A percentile compares a stretch with the other conserved stretches of the same genome.
Conservation (phyloP, 2,113 vertebrate species). For the Cathartes aura region DNA sequence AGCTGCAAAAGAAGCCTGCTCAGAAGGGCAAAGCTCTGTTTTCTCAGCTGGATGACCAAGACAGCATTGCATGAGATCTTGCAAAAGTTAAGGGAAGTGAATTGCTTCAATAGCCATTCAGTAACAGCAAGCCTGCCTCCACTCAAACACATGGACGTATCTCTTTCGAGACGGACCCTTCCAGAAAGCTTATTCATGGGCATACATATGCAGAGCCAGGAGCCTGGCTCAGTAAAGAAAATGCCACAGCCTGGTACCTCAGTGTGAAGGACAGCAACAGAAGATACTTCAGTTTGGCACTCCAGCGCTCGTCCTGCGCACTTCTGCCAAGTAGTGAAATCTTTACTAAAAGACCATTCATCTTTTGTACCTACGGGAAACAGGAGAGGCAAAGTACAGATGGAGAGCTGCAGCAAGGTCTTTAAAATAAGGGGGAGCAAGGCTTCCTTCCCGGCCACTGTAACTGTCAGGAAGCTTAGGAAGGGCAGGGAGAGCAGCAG, state of each 20-base stretch:
- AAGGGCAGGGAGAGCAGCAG: background rate
- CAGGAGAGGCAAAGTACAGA: background rate
- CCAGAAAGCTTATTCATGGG: background rate
- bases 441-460: background rate
- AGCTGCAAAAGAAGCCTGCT: background rate
- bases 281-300: background rate
- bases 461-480: background rate
- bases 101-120: background rate
- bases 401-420: background rate
- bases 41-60: background rate
- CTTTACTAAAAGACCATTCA: background rate
- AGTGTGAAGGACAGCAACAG: background rate
- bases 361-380: background rate
- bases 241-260: fast-evolving
- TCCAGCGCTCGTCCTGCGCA: fast-evolving
- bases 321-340: background rate
- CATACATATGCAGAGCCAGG: background rate
- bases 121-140: background rate
- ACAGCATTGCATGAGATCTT: background rate
- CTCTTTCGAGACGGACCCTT: background rate
- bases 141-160: background rate
- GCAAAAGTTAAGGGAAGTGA: background rate
- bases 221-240: background rate
- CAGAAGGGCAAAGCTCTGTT: background rate
- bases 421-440: background rate